phyloP scores from a whole-genome alignment of 2,113 vertebrate genomes.

The Psittacula cyanocephala region DNA sequence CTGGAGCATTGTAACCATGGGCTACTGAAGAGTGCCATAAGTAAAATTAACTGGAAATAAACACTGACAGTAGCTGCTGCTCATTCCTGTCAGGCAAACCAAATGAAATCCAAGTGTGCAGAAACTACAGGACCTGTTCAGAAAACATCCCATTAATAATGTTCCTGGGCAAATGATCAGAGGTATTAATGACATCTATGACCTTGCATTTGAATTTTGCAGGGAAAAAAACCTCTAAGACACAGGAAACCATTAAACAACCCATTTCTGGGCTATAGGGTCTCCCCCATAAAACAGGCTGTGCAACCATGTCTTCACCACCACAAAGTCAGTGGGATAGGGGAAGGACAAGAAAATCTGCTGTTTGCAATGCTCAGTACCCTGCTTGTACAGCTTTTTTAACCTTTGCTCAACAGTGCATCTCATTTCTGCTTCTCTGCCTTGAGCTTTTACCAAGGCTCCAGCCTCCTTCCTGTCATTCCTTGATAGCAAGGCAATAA shows the following conservation, averaged over 20 bases:
- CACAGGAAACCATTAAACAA: background rate
- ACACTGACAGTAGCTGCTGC: background rate
- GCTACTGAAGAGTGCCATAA: background rate
- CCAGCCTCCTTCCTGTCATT: background rate
- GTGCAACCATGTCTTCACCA: background rate
- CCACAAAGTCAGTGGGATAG: background rate
- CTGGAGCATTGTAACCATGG: background rate
- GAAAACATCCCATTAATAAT: background rate
- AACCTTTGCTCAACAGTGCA: background rate
- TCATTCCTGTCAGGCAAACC: background rate
- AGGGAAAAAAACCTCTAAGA: background rate
- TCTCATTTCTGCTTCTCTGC: background rate
- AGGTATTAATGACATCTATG: background rate
- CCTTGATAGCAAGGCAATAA: slow-evolving; percentile 38
- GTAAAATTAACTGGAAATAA: background rate
- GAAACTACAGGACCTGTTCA: background rate
- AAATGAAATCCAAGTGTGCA: background rate
- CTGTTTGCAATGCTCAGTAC: background rate
- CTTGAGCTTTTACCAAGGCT: background rate
- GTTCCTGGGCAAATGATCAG: background rate
- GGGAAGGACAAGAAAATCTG: background rate
- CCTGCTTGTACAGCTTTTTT: background rate
- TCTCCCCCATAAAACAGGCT: background rate
- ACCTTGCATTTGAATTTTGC: background rate
- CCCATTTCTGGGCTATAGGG: background rate